These are phyloP conservation scores for Papilio helenus DNA, from an alignment of 1,140 invertebrate species.

Conservation along the genomic window DNA sequence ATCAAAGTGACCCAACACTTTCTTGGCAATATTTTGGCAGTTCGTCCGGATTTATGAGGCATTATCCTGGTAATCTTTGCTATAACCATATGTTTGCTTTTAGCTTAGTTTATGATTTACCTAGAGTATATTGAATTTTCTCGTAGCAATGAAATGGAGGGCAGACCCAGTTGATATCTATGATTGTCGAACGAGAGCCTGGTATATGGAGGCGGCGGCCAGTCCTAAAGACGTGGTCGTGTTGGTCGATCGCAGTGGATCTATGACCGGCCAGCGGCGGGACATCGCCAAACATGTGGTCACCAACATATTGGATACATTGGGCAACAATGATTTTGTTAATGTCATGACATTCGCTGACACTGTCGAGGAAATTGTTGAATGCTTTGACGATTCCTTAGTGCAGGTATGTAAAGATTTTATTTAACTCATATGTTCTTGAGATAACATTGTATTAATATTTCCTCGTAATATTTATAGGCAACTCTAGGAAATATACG, in stretches of 20 bases:
- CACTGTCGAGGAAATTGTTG: conserved; percentile 89
- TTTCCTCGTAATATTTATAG: conserved; percentile 72
- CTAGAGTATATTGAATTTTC: conserved; percentile 8
- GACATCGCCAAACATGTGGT: conserved; percentile 98
- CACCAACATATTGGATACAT: conserved; percentile 97
- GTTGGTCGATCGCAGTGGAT: conserved; percentile 96
- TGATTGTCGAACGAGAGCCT: conserved; percentile 93
- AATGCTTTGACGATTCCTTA: conserved; percentile 94
- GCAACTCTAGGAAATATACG: conserved; percentile 95
- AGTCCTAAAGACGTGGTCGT: conserved; percentile 99
- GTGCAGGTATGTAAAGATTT: conserved; percentile 87
- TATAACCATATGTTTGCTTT: background rate
- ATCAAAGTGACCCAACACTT: conserved; percentile 92
- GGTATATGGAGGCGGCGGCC: conserved; percentile 98
- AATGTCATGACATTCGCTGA: conserved; percentile 96
- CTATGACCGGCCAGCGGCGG: conserved; percentile 96
- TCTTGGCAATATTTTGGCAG: conserved; percentile 99
- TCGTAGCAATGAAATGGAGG: conserved; percentile 86
- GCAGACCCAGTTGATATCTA: conserved; percentile 91
- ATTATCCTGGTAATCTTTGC: conserved; percentile 90
- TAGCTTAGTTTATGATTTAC: background rate
- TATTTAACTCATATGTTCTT: background rate
- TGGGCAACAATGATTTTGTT: conserved; percentile 99
- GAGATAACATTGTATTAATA: background rate
- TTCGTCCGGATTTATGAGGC: conserved; percentile 96